Base-by-base conservation (phyloP, 2,113 vertebrate species). In the Zosterops pallidus region DNA sequence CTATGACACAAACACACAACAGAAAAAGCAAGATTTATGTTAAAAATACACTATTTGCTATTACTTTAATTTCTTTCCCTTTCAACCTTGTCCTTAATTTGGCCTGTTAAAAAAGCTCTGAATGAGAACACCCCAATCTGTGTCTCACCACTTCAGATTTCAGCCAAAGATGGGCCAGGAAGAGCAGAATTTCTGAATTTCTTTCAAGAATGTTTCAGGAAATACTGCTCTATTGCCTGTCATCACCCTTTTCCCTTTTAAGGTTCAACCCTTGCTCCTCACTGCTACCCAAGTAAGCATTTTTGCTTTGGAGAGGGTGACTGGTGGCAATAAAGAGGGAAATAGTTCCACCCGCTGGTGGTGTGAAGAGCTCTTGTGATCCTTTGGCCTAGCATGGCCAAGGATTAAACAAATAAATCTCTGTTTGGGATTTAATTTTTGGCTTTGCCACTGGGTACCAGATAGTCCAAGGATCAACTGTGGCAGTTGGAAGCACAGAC, bases 1-100 rank as follows among this genome's bases (percentile, higher is more conserved):
- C 99, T 99, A 18, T 1, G 33, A 19, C 14, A 91, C 35, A 46
- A 83, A 65, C 65, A 55, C 31, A 88, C 13, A 77, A 62, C 21
- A 53, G 1, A 82, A 41, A 69, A 72, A 83, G 26, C 25, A 84
- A 75, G 3, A 39, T 26, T 62, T 42, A 18, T 5, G 21, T 86
- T 78, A 72, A 47, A 83, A 78, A 60, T 4, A 53, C 8, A 11
- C 10, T 42, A 2, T 16, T 47, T 26, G 28, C 46, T 33, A 49
- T 35, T 71, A 28, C 19, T 57, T 79, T 62, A 3, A 35, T 39
- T 78, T 39, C 41, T 70, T 77, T 52, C 69, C 14, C 41, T 70
- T 77, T 52, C 69, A 12, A 82, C 9, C 13, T 22, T 26, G 31
- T 7, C 63, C 33, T 79, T 80, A n/a, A 47, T 60, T 41, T 74